Evolutionary conservation across 2,113 vertebrate species (phyloP), one percentile per base, ranked within the genome.

Genomic region (Bubo blakistoni): DNA sequence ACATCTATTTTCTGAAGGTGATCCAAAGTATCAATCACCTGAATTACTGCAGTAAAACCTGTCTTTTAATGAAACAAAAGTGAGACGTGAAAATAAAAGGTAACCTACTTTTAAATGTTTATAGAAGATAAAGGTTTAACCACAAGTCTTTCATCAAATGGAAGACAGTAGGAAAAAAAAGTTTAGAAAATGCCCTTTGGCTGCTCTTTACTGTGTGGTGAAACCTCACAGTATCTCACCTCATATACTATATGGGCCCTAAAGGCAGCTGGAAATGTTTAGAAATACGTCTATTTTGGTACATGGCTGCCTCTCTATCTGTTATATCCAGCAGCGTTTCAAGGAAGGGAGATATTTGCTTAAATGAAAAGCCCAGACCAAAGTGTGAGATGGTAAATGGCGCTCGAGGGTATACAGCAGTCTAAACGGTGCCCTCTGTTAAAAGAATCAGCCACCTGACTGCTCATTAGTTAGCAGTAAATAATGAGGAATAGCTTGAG

Each of bases 141-240:
- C 97, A 95, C 98, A 98, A 97, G 97, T 98, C 98, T 98, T 98
- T 98, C 96, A 97, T 98, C 98, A 98, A 97, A 98, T 95, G 88
- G 95, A 96, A 97, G 97, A 98, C 97, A 97, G 97, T 96, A 98
- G 97, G 96, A 97, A 96, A 96, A 97, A 94, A 97, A 97, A 96
- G 94, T 95, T 81, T 73, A 86, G 94, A 96, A 97, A 96, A 95
- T 98, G 97, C 97, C 97, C 98, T 97, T 96, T 96, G 98, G 97
- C 98, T 98, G 97, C 97, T 98, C 97, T 97, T 93, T 94, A 97
- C 96, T 96, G 91, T 94, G 93, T 83, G 78, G 98, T 94, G 97
- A 98, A 97, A 98, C 97, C 97, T 97, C 89, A 86, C 96, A 89
- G 96, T 62, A 94, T 98, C 97, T 98, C 97, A 98, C 98, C 98